Percentiles rank a stretch among this genome's conserved stretches.
Evolutionary conservation across 1,140 invertebrate genomes (phyloP).

Genomic region (Pollicipes pollicipes): DNA sequence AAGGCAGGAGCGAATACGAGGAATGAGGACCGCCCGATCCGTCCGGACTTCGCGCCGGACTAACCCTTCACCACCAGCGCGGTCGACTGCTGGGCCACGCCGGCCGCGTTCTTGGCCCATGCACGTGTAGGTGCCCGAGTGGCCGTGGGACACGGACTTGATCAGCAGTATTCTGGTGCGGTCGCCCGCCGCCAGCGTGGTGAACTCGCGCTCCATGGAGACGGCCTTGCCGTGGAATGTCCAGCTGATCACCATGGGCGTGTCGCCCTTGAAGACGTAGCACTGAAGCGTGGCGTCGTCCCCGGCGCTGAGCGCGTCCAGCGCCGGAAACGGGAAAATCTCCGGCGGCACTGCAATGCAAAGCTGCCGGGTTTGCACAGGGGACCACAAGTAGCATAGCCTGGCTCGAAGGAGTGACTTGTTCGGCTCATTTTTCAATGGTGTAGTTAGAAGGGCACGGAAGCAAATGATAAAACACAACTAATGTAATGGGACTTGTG

Average conservation of each 20-base stretch:
- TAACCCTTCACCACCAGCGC: conserved; percentile 19
- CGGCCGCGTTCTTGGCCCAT: conserved; percentile 29
- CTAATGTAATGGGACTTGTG: no score
- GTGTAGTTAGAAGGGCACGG: conserved; percentile 43
- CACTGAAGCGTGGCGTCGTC: conserved; percentile 39
- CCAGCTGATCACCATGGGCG: conserved; percentile 60
- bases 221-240: conserved; percentile 37
- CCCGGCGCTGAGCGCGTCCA: conserved; percentile 18
- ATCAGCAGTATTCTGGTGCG: conserved; percentile 56
- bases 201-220: not conserved
- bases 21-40: no score
- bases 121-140: conserved; percentile 31
- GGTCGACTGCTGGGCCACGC: conserved; percentile 19
- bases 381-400: no score
- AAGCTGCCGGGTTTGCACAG: no score
- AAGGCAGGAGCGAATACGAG: no score
- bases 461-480: no score
- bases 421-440: no score
- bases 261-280: conserved; percentile 63
- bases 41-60: no score
- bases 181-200: conserved; percentile 38
- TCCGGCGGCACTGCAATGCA: conserved; percentile 16
- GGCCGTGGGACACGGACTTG: conserved; percentile 42
- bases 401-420: no score
- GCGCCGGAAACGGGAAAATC: conserved; percentile 19